These are phyloP conservation scores for Chaetorhynchus papuensis DNA, from an alignment of 2,113 vertebrate species.

Conservation along the genomic window DNA sequence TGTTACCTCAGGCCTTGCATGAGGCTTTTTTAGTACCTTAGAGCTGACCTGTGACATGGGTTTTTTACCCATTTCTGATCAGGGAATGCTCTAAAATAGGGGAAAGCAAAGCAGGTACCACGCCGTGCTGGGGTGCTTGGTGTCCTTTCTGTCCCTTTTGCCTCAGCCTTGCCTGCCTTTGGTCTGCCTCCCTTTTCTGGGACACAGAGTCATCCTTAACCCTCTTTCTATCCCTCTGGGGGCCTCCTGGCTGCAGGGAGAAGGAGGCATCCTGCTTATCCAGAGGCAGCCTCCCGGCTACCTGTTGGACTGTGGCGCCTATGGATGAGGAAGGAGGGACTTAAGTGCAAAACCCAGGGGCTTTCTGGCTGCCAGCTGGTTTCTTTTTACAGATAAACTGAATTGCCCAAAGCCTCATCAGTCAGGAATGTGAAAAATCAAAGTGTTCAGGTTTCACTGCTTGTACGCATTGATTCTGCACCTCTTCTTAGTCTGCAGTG, in stretches of 20 bases:
- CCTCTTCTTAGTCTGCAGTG: background rate
- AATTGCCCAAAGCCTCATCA: background rate
- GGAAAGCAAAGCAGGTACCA: background rate
- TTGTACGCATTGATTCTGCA: background rate
- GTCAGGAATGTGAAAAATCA: background rate
- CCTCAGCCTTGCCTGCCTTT: background rate
- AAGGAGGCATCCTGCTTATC: background rate
- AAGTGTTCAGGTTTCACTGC: background rate
- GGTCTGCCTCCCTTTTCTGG: background rate
- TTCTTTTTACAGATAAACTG: background rate
- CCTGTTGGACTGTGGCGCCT: background rate
- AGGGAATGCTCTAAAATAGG: background rate
- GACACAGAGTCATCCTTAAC: rapidly evolving
- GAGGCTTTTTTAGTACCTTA: background rate
- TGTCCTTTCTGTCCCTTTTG: background rate
- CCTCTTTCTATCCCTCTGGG: background rate
- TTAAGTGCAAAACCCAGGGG: background rate
- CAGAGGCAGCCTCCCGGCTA: background rate
- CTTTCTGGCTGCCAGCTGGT: background rate
- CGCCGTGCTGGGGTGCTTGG: rapidly evolving
- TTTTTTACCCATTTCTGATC: background rate
- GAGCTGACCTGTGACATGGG: background rate
- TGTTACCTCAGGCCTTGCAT: background rate
- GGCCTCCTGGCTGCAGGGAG: background rate
- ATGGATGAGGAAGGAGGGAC: background rate